Evolutionary conservation across 2,888 invertebrate species (phyloP).

Genomic region (Linyphia triangularis): DNA sequence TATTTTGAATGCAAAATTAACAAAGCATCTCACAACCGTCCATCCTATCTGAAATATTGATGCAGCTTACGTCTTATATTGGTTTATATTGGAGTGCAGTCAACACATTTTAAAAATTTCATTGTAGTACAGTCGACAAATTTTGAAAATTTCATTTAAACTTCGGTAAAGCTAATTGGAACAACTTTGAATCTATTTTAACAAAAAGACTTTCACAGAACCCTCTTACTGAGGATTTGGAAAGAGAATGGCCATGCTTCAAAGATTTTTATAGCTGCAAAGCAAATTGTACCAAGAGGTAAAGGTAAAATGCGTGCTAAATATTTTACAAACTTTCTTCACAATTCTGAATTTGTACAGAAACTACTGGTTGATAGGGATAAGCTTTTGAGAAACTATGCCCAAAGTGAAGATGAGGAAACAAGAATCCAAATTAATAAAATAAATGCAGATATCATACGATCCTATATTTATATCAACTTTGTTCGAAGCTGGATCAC

Average conservation of each 20-base stretch:
- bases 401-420: not conserved
- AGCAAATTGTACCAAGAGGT: not conserved
- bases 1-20: too few relatives aligned
- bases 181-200: not conserved
- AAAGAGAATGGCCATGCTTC: not conserved
- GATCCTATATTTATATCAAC: too few relatives aligned
- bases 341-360: not conserved
- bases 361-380: constrained; percentile 5
- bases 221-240: not conserved
- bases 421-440: not conserved
- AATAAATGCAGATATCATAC: constrained; percentile 7
- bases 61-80: too few relatives aligned
- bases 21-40: too few relatives aligned
- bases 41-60: too few relatives aligned
- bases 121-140: too few relatives aligned
- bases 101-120: too few relatives aligned
- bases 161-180: constrained; percentile 18
- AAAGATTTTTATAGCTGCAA: constrained; percentile 14
- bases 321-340: not conserved
- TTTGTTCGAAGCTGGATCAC: not conserved
- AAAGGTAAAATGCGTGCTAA: not conserved
- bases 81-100: too few relatives aligned
- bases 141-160: too few relatives aligned
- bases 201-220: not conserved
- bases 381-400: not conserved